Evolutionary conservation across 2,113 vertebrate species (phyloP).

Genomic region (Neomonachus schauinslandi): DNA sequence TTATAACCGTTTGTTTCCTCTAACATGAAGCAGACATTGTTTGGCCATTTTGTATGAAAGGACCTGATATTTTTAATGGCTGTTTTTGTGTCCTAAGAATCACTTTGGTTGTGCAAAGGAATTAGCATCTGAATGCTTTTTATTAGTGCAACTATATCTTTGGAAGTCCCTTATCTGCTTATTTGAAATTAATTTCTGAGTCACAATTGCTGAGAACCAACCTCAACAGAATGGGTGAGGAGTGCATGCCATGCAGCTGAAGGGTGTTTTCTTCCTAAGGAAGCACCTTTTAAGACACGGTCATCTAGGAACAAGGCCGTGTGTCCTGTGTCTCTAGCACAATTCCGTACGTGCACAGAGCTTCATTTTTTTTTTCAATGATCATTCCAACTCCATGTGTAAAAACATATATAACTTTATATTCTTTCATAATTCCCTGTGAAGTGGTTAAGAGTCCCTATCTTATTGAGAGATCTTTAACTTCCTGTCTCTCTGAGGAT

Average conservation of each 20-base stretch:
- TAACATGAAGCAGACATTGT: background rate
- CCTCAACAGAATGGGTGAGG: background rate
- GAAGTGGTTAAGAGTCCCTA: background rate
- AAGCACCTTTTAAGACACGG: background rate
- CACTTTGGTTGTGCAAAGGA: background rate
- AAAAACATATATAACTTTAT: background rate
- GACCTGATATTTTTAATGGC: background rate
- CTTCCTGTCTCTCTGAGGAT: background rate
- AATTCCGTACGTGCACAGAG: background rate
- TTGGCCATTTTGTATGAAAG: background rate
- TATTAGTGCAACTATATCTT: background rate
- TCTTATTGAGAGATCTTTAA: background rate
- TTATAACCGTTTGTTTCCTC: background rate
- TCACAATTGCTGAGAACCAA: background rate
- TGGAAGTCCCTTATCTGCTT: background rate
- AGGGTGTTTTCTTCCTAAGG: background rate
- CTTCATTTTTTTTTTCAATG: background rate
- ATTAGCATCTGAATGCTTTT: background rate
- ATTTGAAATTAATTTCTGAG: background rate
- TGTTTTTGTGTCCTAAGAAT: background rate
- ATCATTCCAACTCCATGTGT: background rate
- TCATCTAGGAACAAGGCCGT: background rate
- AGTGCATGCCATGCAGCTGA: background rate
- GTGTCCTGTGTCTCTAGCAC: background rate
- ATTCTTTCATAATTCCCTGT: background rate